Evolutionary conservation across 2,797 vertebrate genomes (phyloP), one percentile per base, ranked within the genome.

Genomic region (Acanthornis magna): DNA sequence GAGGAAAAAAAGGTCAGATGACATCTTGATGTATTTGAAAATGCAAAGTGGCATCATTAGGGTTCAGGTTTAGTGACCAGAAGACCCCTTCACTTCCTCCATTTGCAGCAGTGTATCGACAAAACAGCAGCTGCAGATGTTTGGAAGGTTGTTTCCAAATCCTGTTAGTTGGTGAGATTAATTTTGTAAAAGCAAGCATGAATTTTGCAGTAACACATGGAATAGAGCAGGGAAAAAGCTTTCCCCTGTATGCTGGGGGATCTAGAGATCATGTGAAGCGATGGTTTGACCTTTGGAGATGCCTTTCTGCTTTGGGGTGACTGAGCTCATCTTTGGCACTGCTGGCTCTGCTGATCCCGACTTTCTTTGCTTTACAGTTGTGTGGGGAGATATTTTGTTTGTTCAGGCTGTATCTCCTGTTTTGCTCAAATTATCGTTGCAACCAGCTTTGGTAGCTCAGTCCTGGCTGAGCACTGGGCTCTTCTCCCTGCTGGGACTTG

Each of bases 101-200:
- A 53, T 54, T 93, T 81, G 38, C 80, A 88, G 63, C 11, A 11
- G 32, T 30, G 30, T 34, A 60, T 73, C 53, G 77, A 88, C 6
- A 13, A 32, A 86, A 63, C 13, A 74, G 18, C 66, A 89, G 53
- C 80, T 91, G 82, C 54, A 70, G 27, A 32, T 25, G 13, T 54
- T 80, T 85, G 79, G 47, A 86, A 89, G 65, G 51, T 61, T 84
- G 32, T 48, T 96, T 83, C 61, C 47, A 88, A 89, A 91, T 92
- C 66, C 57, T 90, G 71, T 85, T 88, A 93, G 79, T 50, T 0
- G 1, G 45, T 86, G 47, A 83, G 82, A 90, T 93, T 89, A 84
- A 91, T 96, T 95, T 94, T 91, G 70, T 84, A 81, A 91, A 93
- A 88, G 76, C 53, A 67, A 90, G 76, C 42, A 81, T 88, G 67